Evolutionary conservation across 1,140 invertebrate species (phyloP), one percentile per base, ranked within the genome.

Genomic region (Diploscapter pachys): DNA sequence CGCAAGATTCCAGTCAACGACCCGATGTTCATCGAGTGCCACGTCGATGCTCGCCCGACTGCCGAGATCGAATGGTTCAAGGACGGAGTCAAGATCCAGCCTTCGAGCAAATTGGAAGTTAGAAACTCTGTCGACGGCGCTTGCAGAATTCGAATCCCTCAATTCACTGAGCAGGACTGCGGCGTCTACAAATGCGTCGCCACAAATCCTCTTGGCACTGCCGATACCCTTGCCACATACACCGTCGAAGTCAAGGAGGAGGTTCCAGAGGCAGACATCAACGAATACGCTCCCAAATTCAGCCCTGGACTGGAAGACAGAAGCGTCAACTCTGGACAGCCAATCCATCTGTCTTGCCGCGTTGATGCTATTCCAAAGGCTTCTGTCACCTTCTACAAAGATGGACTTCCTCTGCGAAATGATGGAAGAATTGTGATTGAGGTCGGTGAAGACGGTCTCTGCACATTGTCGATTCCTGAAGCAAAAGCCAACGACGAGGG

Each of bases 151-250:
- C 90, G 95, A 5, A 95, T 98, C 77, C 89, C 90, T 0, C 90
- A 93, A 78, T 93, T 96, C 0, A 55, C 92, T 54, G 93, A 95
- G 61, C 88, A 91, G 48, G 93, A 96, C 87, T 92, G 92, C n/a
- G 96, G 96, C 48, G 89, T 90, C 69, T 98, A 97, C 86, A 94
- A 95, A 86, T 95, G 94, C 50, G 90, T 93, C 2, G 95, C 94
- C 3, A 91, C 89, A 13, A 99, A 98, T 87, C 93, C 95, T 81
- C 92, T 95, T 84, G 96, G 96, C 0, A 91, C 92, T 82, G 88
- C 88, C 4, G 89, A 91, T 11, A 94, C 95, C 83, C 88, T 90
- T 11, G 92, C 97, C 3, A 89, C 90, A 11, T 87, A 98, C 3
- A 90, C 93, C 83, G 90, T 96, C 71, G 94, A 95, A 4, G 88